Percentiles rank a stretch among this genome's conserved stretches.
Evolutionary conservation across 2,113 vertebrate species (phyloP).

Genomic region (Erpornis zantholeuca): DNA sequence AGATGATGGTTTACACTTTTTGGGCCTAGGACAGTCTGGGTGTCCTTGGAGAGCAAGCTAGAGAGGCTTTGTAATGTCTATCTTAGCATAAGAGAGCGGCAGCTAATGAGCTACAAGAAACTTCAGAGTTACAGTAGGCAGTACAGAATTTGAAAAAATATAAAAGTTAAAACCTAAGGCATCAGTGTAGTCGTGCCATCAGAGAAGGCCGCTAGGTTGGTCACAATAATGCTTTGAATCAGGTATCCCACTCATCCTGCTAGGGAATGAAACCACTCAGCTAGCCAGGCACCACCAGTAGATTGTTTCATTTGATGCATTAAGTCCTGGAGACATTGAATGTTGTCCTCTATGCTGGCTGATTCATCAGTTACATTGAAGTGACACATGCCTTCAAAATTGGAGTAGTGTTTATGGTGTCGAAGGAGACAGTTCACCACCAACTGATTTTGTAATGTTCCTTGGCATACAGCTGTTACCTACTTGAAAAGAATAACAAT

Average conservation of each 20-base stretch:
- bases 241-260: not conserved
- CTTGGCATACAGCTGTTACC: not conserved
- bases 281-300: not conserved
- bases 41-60: too few relatives aligned
- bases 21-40: too few relatives aligned
- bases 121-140: too few relatives aligned
- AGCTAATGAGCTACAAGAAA: too few relatives aligned
- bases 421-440: not conserved
- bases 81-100: too few relatives aligned
- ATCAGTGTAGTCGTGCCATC: not conserved
- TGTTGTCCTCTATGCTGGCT: not conserved
- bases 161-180: too few relatives aligned
- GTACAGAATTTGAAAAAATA: too few relatives aligned
- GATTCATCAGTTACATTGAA: not conserved
- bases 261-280: not conserved
- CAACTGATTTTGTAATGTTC: not conserved
- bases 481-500: not conserved
- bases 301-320: not conserved
- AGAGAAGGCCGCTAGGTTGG: not conserved
- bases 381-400: not conserved
- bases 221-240: not conserved
- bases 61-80: too few relatives aligned
- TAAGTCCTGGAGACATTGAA: not conserved
- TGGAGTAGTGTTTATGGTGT: not conserved
- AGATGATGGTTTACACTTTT: too few relatives aligned